Conservation (phyloP, 2,888 invertebrate genomes). For the Metacarcinus magister region DNA sequence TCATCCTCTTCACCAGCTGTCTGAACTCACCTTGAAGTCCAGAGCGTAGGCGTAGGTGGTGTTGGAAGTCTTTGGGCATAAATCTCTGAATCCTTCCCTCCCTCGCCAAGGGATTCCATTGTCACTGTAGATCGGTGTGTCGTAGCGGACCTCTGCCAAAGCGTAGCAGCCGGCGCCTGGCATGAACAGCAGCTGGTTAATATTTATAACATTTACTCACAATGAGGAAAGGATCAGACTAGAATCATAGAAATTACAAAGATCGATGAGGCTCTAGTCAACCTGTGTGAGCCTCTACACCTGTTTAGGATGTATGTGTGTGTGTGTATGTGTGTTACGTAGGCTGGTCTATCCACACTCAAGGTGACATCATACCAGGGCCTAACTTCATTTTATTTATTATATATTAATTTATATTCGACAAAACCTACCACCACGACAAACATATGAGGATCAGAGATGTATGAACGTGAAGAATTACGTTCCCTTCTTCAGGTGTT, state of each 20-base stretch:
- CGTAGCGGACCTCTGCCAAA: not conserved
- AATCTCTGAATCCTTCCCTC: not conserved
- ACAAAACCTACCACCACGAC: too few species aligned
- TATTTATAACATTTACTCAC: not conserved
- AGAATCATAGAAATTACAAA: not conserved
- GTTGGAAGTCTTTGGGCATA: not conserved
- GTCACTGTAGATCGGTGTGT: constrained; percentile 32
- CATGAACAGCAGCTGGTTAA: not conserved
- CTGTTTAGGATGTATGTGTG: too few species aligned
- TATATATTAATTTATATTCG: too few species aligned
- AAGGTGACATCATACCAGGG: too few species aligned
- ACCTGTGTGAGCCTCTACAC: too few species aligned
- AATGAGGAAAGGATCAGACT: not conserved
- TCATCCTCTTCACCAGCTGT: not conserved
- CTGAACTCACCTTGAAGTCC: constrained; percentile 65
- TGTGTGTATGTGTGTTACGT: too few species aligned
- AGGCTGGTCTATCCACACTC: too few species aligned
- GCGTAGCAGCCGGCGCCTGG: constrained; percentile 15
- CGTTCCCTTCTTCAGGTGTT: too few species aligned
- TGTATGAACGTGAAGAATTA: too few species aligned
- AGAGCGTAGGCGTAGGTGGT: constrained; percentile 1
- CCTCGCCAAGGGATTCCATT: constrained; percentile 61
- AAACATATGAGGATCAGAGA: too few species aligned
- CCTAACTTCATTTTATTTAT: too few species aligned
- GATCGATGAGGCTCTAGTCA: too few species aligned